These are phyloP conservation scores for Silurus meridionalis DNA, from an alignment of 2,113 vertebrate species.

Conservation along the genomic window DNA sequence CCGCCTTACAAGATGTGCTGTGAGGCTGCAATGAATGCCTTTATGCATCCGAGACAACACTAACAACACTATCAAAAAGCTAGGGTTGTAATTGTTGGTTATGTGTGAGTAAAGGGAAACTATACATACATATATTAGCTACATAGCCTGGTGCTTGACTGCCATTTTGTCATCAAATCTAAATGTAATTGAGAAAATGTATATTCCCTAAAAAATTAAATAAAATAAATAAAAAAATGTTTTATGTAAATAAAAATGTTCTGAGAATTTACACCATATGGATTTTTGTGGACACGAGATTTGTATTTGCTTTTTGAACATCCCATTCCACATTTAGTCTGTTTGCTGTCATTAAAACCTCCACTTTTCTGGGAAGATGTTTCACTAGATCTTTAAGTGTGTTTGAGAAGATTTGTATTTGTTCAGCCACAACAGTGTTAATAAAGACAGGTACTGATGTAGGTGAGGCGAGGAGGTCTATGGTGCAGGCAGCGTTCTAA, in stretches of 20 bases:
- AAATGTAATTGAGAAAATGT: not conserved
- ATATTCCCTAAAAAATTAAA: not conserved
- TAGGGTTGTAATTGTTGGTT: not conserved
- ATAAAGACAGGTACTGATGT: too few relatives aligned
- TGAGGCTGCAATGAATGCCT: not conserved
- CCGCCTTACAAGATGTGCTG: not conserved
- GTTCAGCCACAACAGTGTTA: too few relatives aligned
- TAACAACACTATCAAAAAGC: not conserved
- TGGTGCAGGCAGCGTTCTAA: too few relatives aligned
- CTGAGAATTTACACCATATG: not conserved
- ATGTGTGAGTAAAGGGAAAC: not conserved
- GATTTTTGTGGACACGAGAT: too few relatives aligned
- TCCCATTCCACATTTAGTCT: not conserved
- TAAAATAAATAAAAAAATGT: not conserved
- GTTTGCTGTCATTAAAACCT: too few relatives aligned
- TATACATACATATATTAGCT: not conserved
- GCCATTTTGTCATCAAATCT: not conserved
- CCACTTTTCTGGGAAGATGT: too few relatives aligned
- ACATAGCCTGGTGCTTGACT: not conserved
- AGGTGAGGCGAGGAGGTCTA: too few relatives aligned
- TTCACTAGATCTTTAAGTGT: too few relatives aligned
- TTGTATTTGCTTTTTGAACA: too few relatives aligned
- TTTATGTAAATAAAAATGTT: not conserved
- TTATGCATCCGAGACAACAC: not conserved
- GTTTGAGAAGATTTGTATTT: too few relatives aligned